Evolutionary conservation across 2,888 invertebrate genomes (phyloP).

Genomic region (Eretmocerus hayati): DNA sequence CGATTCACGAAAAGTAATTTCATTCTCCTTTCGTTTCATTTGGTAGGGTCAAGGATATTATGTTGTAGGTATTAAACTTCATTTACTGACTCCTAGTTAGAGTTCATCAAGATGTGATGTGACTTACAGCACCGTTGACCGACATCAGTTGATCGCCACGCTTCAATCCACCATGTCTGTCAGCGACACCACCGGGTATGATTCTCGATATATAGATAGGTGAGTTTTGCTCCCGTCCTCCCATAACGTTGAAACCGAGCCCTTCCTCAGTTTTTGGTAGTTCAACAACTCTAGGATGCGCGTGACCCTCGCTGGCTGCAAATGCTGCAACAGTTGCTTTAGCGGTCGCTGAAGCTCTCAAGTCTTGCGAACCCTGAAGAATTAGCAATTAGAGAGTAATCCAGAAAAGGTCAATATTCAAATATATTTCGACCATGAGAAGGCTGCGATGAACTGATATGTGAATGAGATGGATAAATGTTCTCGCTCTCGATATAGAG

Average conservation of each 20-base stretch:
- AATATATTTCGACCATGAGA: no score
- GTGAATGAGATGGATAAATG: no score
- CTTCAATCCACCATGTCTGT: slow-evolving; percentile 93
- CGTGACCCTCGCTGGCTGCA: slow-evolving; percentile 96
- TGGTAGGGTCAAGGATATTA: no score
- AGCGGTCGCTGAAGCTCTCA: slow-evolving; percentile 95
- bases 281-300: slow-evolving; percentile 96
- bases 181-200: slow-evolving; percentile 98
- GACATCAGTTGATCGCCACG: slow-evolving; percentile 95
- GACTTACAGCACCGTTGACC: slow-evolving; percentile 90
- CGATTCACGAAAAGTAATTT: no score
- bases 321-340: slow-evolving; percentile 91
- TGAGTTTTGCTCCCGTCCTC: slow-evolving; percentile 97
- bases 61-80: no score
- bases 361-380: slow-evolving; percentile 81
- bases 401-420: no score
- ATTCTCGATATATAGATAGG: slow-evolving; percentile 99
- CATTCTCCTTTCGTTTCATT: no score
- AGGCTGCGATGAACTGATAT: no score
- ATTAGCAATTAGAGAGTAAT: no score
- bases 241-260: slow-evolving; percentile 99
- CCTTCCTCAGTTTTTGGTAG: slow-evolving; percentile 99
- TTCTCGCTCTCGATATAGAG: no score
- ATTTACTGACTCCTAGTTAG: no score
- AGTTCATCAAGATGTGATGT: no score